Evolutionary conservation across 2,113 vertebrate genomes (phyloP), one percentile per base, ranked within the genome.

Genomic region (Callipepla californica): DNA sequence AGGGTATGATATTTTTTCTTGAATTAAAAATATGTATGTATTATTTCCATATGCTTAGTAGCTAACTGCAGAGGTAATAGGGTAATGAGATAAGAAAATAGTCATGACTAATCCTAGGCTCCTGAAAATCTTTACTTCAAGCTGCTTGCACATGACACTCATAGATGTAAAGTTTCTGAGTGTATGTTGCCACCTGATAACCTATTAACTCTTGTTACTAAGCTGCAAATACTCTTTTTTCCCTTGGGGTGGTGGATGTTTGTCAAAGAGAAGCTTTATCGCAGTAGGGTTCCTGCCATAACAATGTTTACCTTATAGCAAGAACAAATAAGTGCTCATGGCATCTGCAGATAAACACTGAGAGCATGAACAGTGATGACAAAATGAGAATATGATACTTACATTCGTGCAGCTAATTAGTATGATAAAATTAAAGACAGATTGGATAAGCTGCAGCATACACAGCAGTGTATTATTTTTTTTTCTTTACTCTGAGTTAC

Each of bases 261-360:
- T 67, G 48, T 89, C 76, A 58, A 63, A 89, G 73, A 65, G 68
- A 57, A 78, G 62, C 76, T 96, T 80, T 89, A 90, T 90, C 58
- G 0, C 92, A 84, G 69, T 45, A 61, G 73, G 65, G 48, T 3
- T 91, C 85, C 79, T 84, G 76, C 63, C 82, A 90, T 65, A 48
- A 80, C 73, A 42, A 21, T 73, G 58, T 94, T 94, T 88, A 80
- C 72, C 3, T 0, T 88, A 74, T 7, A 86, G 73, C 82, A 80
- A 68, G 91, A 91, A 57, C 72, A 94, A 91, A 62, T 85, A 87
- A 92, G 55, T 77, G 76, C 61, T 96, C 73, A 30, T 85, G 89
- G 76, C 87, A 85, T 92, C 87, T 94, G 87, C 82, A 91, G 84
- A 91, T 94, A 94, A 93, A 96, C 66, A 80, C 15, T 18, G 80